Evolutionary conservation across 2,888 invertebrate genomes (phyloP).

Genomic region (Polydrusus cervinus): DNA sequence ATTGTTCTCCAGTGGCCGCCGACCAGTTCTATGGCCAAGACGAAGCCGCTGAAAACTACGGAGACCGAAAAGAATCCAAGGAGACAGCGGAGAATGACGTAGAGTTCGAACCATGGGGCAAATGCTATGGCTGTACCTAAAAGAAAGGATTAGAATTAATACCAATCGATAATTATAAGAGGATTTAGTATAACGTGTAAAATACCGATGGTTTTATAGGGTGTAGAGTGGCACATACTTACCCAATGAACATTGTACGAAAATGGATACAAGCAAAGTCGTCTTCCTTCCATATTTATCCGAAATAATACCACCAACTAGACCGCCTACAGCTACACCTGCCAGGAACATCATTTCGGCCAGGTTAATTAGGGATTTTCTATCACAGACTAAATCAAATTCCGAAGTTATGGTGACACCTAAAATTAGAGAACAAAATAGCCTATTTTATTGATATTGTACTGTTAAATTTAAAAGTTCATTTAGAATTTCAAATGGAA

Average conservation of each 20-base stretch:
- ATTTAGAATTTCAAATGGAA: too few relatives aligned
- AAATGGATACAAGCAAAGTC: slow-evolving; percentile 81
- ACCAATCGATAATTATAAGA: too few relatives aligned
- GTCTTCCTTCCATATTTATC: slow-evolving; percentile 86
- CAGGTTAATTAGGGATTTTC: slow-evolving; percentile 79
- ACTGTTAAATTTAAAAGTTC: too few relatives aligned
- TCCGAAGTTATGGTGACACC: slow-evolving; percentile 84
- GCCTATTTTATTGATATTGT: not conserved
- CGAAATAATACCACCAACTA: slow-evolving; percentile 85
- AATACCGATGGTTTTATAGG: too few relatives aligned
- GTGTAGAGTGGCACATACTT: slow-evolving; percentile 58
- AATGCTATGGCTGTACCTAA: slow-evolving; percentile 76
- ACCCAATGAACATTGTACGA: slow-evolving; percentile 81
- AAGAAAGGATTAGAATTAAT: not conserved
- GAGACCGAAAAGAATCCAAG: slow-evolving; percentile 87
- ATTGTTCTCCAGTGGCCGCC: slow-evolving; percentile 87
- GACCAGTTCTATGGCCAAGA: slow-evolving; percentile 85
- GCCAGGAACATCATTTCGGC: slow-evolving; percentile 86
- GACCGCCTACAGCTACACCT: slow-evolving; percentile 85
- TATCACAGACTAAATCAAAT: slow-evolving; percentile 85
- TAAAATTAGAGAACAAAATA: slow-evolving; percentile 57
- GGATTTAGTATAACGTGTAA: too few relatives aligned
- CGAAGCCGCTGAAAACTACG: slow-evolving; percentile 87
- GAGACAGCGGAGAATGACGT: slow-evolving; percentile 79
- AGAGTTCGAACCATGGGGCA: slow-evolving; percentile 81